A percentile compares a stretch with the other conserved stretches of the same genome.
These are phyloP conservation scores for Plusia festucae DNA, from an alignment of 2,888 invertebrate genomes.

Conservation along the genomic window DNA sequence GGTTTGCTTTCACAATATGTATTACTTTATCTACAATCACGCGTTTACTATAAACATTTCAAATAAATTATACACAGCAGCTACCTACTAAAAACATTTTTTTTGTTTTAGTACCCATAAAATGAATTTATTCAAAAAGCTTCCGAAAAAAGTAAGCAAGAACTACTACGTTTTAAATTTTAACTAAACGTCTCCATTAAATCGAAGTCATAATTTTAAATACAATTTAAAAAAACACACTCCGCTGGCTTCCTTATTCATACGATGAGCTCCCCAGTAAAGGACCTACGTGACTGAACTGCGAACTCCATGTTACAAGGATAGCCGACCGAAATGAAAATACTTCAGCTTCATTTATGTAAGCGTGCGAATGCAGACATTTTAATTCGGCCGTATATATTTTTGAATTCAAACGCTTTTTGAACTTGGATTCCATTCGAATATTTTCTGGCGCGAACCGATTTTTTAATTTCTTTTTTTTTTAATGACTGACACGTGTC, in stretches of 20 bases:
- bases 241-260: constrained; percentile 62
- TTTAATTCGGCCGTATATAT: constrained; percentile 50
- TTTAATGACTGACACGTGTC: constrained; percentile 58
- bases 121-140: constrained; percentile 3
- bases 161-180: constrained; percentile 37
- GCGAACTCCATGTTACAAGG: constrained; percentile 55
- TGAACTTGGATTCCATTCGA: constrained; percentile 63
- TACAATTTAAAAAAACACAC: constrained; percentile 60
- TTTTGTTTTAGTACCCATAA: background rate
- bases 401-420: constrained; percentile 59
- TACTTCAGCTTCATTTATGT: constrained; percentile 47
- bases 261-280: constrained; percentile 64
- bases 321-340: constrained; percentile 64
- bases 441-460: constrained; percentile 60
- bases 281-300: constrained; percentile 71
- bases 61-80: background rate
- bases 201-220: constrained; percentile 60
- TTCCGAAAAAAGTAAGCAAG: constrained; percentile 29
- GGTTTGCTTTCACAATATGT: background rate
- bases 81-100: background rate
- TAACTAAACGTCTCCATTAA: constrained; percentile 57
- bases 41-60: background rate
- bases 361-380: constrained; percentile 44
- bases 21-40: background rate
- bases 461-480: constrained; percentile 60